phyloP scores from a whole-genome alignment of 1,140 invertebrate species.

The Hetaerina americana region DNA sequence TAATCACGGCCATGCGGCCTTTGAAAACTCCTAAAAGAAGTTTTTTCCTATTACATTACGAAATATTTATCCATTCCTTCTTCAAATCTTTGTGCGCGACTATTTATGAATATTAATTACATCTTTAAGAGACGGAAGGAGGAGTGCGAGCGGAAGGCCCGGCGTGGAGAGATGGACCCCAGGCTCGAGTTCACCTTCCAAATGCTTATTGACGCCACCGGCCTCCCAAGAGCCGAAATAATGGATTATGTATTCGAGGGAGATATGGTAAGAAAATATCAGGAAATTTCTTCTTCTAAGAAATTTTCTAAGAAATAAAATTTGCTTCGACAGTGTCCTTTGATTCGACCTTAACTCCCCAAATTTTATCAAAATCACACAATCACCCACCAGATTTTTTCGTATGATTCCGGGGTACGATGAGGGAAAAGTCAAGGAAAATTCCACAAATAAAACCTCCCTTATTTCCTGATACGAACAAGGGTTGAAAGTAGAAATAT shows the following conservation, averaged over 20 bases:
- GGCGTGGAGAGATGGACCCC: constrained; percentile 77
- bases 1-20: too few species aligned
- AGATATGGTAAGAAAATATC: constrained; percentile 49
- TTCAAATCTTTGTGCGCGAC: too few species aligned
- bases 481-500: too few species aligned
- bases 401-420: too few species aligned
- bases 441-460: too few species aligned
- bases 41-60: too few species aligned
- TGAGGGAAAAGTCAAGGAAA: too few species aligned
- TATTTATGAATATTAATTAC: background rate
- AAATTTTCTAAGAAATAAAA: constrained; percentile 1
- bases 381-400: too few species aligned
- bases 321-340: constrained; percentile 5
- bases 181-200: constrained; percentile 78
- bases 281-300: background rate
- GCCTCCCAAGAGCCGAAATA: constrained; percentile 60
- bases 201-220: constrained; percentile 66
- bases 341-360: constrained; percentile 1
- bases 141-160: constrained; percentile 79
- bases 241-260: constrained; percentile 82
- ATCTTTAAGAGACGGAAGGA: constrained; percentile 56
- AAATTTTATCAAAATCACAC: constrained; percentile 4
- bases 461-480: too few species aligned
- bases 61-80: too few species aligned
- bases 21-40: too few species aligned